Evolutionary conservation across 1,140 invertebrate genomes (phyloP), one percentile per base, ranked within the genome.

Genomic region (Bombus polaris): DNA sequence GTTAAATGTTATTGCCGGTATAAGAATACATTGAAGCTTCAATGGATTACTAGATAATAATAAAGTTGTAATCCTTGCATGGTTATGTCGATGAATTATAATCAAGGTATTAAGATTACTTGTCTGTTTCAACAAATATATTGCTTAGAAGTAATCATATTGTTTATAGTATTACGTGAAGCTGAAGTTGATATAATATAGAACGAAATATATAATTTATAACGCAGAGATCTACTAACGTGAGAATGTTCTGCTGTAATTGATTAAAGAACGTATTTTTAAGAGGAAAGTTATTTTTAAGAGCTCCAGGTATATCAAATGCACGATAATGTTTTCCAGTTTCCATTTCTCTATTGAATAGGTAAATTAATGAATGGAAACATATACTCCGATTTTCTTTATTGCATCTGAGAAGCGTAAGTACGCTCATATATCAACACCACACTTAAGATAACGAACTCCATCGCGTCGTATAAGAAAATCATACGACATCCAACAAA

Each of bases 381-480:
- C n/a, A 1, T 10, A 53, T 18, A 59, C 35, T 37, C 15, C 47
- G 25, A 37, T 76, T 76, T 59, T 59, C 47, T 28, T 28, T 5
- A 25, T 37, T 15, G 74, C 32, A 39, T 13, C 53, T 39, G 47
- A 47, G 53, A 76, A 37, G 35, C 73, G 53, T 35, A 35, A 53
- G 73, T 35, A 35, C 32, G 47, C 47, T 57, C 73, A 57, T 75
- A 57, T 57, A 75, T 75, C 73, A 75, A 37, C 47, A 37, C 4
- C 10, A 25, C 47, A 75, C 22, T 75, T 57, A 28, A 75, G 73
- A 75, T 75, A 75, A 57, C 73, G 44, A 75, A 57, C 47, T 37
- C 32, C 73, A 35, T 37, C 47, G 47, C n/a, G 42, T 25, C 32
- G 18, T 53, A 8, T 53, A 53, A 75, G 47, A 57, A 57, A 75